Conservation (phyloP, 1,140 invertebrate species). For the Drosophila pruinosa region DNA sequence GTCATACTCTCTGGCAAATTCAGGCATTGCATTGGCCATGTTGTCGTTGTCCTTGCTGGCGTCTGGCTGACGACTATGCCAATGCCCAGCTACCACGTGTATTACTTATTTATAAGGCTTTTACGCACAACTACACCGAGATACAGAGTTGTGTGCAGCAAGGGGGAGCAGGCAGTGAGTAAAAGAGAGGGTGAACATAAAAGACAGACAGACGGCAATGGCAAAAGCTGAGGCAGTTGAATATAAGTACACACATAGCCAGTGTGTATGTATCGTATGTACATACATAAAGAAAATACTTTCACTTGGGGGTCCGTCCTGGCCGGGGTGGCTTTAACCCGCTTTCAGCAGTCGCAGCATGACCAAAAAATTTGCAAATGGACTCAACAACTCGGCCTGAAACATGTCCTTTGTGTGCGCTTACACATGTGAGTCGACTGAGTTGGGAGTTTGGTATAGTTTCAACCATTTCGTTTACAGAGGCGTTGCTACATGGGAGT, state of each 20-base stretch:
- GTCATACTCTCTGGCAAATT: constrained; percentile 2
- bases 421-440: constrained; percentile 61
- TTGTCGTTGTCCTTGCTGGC: constrained; percentile 35
- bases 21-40: constrained; percentile 1
- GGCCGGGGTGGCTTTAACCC: constrained; percentile 59
- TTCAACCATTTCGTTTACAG: constrained; percentile 38
- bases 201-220: too few relatives aligned
- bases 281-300: constrained; percentile 33
- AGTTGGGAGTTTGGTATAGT: constrained; percentile 26
- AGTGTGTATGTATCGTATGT: neutral
- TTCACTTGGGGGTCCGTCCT: constrained; percentile 12
- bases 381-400: constrained; percentile 62
- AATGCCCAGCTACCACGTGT: constrained; percentile 48
- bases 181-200: constrained; percentile 15
- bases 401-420: constrained; percentile 78
- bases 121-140: constrained; percentile 75
- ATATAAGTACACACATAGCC: constrained; percentile 21
- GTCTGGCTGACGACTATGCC: constrained; percentile 35
- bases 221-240: constrained; percentile 30
- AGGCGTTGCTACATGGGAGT: constrained; percentile 1
- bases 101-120: constrained; percentile 81
- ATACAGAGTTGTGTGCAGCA: neutral
- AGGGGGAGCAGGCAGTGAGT: neutral
- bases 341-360: constrained; percentile 59
- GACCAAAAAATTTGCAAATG: constrained; percentile 69